Percentiles rank a stretch among this genome's conserved stretches.
These are phyloP conservation scores for Pocota personata DNA, from an alignment of 2,888 invertebrate species.

Conservation along the genomic window DNA sequence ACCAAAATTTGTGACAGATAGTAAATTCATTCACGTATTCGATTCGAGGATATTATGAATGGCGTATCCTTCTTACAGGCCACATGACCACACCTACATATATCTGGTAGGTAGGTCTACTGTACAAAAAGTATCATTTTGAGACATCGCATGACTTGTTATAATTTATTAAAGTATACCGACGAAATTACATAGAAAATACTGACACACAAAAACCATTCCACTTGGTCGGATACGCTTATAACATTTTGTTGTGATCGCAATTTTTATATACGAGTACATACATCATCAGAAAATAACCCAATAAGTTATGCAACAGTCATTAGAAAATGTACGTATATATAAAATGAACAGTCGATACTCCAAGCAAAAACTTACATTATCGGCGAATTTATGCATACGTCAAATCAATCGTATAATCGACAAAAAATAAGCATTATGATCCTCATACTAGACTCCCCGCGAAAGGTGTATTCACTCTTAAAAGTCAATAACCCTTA, in stretches of 20 bases:
- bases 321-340: neutral
- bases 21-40: neutral
- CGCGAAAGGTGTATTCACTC: conserved; percentile 3
- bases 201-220: neutral
- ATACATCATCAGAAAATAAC: neutral
- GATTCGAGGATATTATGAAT: neutral
- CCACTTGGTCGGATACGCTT: neutral
- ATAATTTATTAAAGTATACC: neutral
- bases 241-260: neutral
- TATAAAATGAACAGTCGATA: too few relatives aligned
- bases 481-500: neutral
- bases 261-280: neutral
- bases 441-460: neutral
- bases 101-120: neutral
- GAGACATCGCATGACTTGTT: neutral
- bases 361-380: too few relatives aligned
- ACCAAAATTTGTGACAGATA: neutral
- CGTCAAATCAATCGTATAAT: too few relatives aligned
- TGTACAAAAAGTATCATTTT: neutral
- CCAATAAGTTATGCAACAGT: neutral
- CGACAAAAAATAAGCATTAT: neutral
- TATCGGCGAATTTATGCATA: too few relatives aligned
- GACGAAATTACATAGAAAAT: neutral
- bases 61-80: neutral
- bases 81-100: neutral